Conservation (phyloP, 2,888 invertebrate genomes). For the Dusona sp. region DNA sequence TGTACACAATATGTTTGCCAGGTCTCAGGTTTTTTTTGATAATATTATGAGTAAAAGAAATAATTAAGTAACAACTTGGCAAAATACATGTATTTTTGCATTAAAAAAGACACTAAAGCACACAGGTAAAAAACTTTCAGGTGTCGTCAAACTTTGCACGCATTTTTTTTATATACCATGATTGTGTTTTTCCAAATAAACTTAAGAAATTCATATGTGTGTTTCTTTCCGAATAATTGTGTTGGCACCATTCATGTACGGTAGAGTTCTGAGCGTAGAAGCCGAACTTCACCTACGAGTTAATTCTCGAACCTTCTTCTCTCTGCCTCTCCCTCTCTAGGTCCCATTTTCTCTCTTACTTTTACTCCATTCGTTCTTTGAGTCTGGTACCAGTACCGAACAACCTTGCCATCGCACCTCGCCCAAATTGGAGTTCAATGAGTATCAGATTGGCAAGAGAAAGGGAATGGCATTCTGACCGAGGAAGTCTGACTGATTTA, state of each 20-base stretch:
- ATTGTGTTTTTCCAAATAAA: too few species aligned
- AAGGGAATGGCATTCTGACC: slow-evolving; percentile 67
- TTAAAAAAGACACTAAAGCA: too few species aligned
- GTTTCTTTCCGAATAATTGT: slow-evolving; percentile 45
- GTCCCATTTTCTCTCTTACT: slow-evolving; percentile 69
- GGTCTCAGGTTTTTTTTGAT: too few species aligned
- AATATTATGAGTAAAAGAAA: too few species aligned
- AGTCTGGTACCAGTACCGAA: slow-evolving; percentile 34
- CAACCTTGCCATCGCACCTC: slow-evolving; percentile 29
- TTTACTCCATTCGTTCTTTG: slow-evolving; percentile 57
- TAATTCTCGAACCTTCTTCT: slow-evolving; percentile 71
- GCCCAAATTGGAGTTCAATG: slow-evolving; percentile 73
- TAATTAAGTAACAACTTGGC: too few species aligned
- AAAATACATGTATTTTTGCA: too few species aligned
- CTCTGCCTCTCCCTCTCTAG: slow-evolving; percentile 66
- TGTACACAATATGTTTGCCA: too few species aligned
- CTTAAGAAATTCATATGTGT: too few species aligned
- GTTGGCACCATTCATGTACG: slow-evolving; percentile 30
- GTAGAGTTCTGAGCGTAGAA: slow-evolving; percentile 15
- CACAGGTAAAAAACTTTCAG: too few species aligned
- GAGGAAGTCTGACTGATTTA: slow-evolving; percentile 74
- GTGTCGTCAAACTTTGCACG: too few species aligned
- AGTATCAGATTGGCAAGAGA: slow-evolving; percentile 52
- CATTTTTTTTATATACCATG: too few species aligned
- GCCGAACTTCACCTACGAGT: slow-evolving; percentile 37